Evolutionary conservation across 2,797 vertebrate genomes (phyloP).

Genomic region (Amazona ochrocephala): DNA sequence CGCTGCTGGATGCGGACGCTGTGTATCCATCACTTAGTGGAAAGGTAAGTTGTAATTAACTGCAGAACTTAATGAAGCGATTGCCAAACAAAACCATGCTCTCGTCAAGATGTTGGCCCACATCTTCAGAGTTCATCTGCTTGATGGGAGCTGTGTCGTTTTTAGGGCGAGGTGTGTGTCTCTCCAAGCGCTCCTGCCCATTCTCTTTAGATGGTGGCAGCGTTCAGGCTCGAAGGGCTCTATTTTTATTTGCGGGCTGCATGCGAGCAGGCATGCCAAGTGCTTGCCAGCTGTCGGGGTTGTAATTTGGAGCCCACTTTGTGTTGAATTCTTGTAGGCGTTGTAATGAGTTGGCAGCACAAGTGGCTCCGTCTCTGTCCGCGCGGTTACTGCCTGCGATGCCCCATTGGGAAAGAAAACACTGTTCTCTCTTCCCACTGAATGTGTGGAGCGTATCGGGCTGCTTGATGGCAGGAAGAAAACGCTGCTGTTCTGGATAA

Average conservation of each 20-base stretch:
- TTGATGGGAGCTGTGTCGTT: fast-evolving
- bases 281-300: not conserved
- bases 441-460: fast-evolving
- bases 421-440: fast-evolving
- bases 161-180: not conserved
- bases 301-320: not conserved
- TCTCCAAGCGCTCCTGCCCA: not conserved
- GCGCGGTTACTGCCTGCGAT: not conserved
- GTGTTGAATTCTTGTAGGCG: not conserved
- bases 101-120: fast-evolving
- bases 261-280: not conserved
- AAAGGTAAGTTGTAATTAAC: not conserved
- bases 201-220: not conserved
- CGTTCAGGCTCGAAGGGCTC: not conserved
- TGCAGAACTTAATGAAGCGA: fast-evolving
- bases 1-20: fast-evolving
- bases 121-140: not conserved
- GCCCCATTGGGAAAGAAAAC: not conserved
- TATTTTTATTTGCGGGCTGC: not conserved
- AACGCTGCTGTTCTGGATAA: not conserved
- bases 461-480: not conserved
- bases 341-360: not conserved
- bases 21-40: fast-evolving
- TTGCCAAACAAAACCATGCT: not conserved
- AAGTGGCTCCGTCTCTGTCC: not conserved